Base-by-base conservation (phyloP, 2,797 vertebrate species). In the Platyrinchus mystaceus region DNA sequence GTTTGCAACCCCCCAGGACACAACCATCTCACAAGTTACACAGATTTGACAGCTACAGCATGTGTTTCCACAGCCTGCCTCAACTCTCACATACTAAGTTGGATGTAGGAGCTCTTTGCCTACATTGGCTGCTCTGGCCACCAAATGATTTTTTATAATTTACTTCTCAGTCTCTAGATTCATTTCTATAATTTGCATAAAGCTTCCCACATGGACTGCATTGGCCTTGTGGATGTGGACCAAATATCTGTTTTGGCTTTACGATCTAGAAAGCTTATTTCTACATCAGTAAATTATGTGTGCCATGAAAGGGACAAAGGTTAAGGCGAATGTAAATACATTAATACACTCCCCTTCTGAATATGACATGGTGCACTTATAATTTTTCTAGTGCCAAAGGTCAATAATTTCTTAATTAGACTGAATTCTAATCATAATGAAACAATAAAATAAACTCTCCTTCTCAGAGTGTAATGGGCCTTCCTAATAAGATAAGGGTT, bases 51-150 rank as follows among this genome's bases (percentile, higher is more conserved):
- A 94, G 79, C 53, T 85, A 12, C 10, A 69, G 58, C 43, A 32
- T 88, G n/a, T 88, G 87, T 93, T 95, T 88, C 87, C 55, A 68
- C 66, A 81, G 85, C 62, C 73, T 88, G 46, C 55, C 74, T 69
- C 82, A 88, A 49, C 80, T 81, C 59, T 75, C 28, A 37, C 69
- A 36, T 75, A 55, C 50, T 41, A 60, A 50, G 36, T 0, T 90
- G 76, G 43, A 50, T 62, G 47, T 78, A 88, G 84, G 91, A 93
- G 79, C 50, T 81, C 69, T 96, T 90, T 81, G 79, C 69, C 50
- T 93, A 34, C 69, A 55, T 37, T 91, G 91, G 69, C 76, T 90
- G 46, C 59, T 93, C 87, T 96, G 94, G 66, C n/a, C 80, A 84
- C 82, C 80, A 93, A 94, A 86, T 66, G 46, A 66, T 90, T 77